Evolutionary conservation across 37 sponge, comb jelly and placozoan species (phyloP), one percentile per base, ranked within the genome.

Genomic region (Crambe crambe): DNA sequence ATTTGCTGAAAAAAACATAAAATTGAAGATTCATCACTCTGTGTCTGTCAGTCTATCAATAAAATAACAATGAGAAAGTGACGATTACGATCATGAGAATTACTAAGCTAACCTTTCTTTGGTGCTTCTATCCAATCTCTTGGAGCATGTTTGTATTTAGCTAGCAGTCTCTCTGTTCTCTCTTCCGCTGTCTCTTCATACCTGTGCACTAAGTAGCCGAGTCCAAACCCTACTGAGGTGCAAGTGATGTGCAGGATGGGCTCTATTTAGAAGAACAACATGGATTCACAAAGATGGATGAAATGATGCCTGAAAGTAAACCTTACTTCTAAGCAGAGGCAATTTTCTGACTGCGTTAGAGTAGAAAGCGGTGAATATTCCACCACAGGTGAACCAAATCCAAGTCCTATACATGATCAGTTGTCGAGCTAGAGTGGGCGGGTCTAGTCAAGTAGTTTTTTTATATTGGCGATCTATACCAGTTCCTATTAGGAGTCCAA

Each of bases 161-260:
- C 74, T 26, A 92, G 29, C 26, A 92, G 41, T 36, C 23, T 68
- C 76, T 83, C 70, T 0, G 60, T 54, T 40, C 89, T 75, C 58
- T 80, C 78, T 57, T 88, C 86, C 21, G 93, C 81, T 23, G 56
- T 75, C 70, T 92, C 93, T 60, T 92, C 93, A 39, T 88, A 92
- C 12, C 54, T 57, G 72, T 92, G 93, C 21, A 73, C 79, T 3
- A 71, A 65, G 66, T 84, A 88, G 38, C 93, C 93, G 0, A 88
- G 10, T 26, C 17, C 38, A 42, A 75, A 81, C 38, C 81, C 93
- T 1, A 80, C 64, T 37, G 39, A 59, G 2, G 86, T 88, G 54
- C 82, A 84, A 3, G 35, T 56, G 29, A 92, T 17, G 67, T 88
- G 86, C 47, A 85, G 39, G 51, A 51, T 64, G 18, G 93, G 93